A percentile compares a stretch with the other conserved stretches of the same genome.
phyloP scores from a whole-genome alignment of 2,113 vertebrate species.

The Cynocephalus volans region DNA sequence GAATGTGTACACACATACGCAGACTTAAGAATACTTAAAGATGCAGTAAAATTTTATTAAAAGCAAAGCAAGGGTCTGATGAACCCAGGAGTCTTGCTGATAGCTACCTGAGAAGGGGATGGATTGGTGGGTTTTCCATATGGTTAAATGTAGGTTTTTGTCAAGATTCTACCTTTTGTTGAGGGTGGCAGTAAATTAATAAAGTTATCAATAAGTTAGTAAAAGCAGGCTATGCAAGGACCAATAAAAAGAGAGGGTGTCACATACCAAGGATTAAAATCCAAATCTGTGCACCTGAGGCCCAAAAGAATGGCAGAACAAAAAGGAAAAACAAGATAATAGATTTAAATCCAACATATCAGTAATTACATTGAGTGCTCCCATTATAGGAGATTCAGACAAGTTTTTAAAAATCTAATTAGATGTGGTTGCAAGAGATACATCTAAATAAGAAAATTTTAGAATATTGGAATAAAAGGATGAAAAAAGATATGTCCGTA shows the following conservation, averaged over 20 bases:
- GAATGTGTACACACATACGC: neutral
- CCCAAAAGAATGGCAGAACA: neutral
- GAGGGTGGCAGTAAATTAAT: neutral
- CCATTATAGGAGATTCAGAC: neutral
- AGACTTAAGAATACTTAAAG: neutral
- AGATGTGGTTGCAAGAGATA: neutral
- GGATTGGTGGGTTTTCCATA: neutral
- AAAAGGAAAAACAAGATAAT: neutral
- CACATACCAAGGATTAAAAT: neutral
- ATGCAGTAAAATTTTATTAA: neutral
- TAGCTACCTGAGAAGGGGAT: neutral
- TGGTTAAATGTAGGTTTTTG: neutral
- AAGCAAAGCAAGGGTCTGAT: neutral
- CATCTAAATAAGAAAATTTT: neutral
- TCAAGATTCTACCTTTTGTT: neutral
- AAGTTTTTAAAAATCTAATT: constrained; percentile 18
- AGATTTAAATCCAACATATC: neutral
- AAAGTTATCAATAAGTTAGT: neutral
- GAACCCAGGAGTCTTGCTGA: neutral
- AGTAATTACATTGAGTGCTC: neutral
- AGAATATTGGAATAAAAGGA: neutral
- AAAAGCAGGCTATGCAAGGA: neutral
- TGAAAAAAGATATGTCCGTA: neutral
- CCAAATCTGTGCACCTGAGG: neutral
- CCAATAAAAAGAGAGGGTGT: neutral